These are phyloP conservation scores for Bubalus kerabau DNA, from an alignment of 2,113 vertebrate genomes.

Conservation along the genomic window DNA sequence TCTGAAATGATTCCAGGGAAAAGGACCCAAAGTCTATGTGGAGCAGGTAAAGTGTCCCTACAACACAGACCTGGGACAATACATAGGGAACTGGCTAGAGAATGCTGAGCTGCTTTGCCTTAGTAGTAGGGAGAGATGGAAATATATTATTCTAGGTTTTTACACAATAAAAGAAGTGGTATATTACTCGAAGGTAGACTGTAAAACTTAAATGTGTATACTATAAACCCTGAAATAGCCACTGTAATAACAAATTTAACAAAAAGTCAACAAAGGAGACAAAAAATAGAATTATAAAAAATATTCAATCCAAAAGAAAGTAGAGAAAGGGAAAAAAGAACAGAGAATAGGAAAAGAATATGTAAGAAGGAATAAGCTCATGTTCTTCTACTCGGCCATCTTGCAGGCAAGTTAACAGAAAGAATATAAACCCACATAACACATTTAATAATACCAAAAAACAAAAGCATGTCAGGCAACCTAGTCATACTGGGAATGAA, in stretches of 20 bases:
- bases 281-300: background rate
- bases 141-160: background rate
- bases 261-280: background rate
- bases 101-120: background rate
- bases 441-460: conserved; percentile 15
- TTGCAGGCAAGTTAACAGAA: background rate
- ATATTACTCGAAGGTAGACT: background rate
- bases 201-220: background rate
- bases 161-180: background rate
- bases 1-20: background rate
- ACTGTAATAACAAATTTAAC: background rate
- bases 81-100: background rate
- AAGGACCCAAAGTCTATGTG: background rate
- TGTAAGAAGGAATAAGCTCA: background rate
- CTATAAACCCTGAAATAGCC: background rate
- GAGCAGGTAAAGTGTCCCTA: background rate
- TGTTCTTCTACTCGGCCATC: background rate
- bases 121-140: background rate
- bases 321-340: background rate
- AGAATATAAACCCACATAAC: background rate
- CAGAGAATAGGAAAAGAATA: background rate
- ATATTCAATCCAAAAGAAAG: background rate
- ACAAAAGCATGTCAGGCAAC: background rate
- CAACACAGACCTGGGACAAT: background rate
- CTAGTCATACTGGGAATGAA: background rate